A percentile compares a stretch with the other conserved stretches of the same genome.
These are phyloP conservation scores for Notodromas monacha DNA, from an alignment of 2,888 invertebrate species.

Conservation along the genomic window DNA sequence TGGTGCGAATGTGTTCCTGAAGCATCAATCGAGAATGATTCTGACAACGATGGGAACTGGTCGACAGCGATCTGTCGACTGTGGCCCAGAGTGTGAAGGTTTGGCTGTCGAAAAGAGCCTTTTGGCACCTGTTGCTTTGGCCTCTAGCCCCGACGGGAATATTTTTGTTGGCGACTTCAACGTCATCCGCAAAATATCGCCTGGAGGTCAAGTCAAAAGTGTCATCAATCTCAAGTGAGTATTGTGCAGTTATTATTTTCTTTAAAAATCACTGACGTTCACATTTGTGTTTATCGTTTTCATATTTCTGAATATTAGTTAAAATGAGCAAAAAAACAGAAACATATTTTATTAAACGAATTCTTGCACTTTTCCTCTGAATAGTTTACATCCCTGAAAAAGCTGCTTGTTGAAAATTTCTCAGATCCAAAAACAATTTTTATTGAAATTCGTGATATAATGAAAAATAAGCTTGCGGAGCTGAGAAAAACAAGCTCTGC, in stretches of 20 bases:
- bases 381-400: conserved; percentile 29
- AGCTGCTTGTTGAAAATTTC: no score
- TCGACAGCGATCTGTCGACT: conserved; percentile 45
- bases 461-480: no score
- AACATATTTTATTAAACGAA: neutral
- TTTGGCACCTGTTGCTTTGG: conserved; percentile 66
- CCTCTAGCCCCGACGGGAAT: conserved; percentile 81
- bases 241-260: no score
- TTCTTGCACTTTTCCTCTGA: conserved; percentile 5
- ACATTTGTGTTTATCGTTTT: no score
- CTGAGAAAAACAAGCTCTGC: no score
- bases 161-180: conserved; percentile 91
- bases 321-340: conserved; percentile 8
- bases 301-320: no score
- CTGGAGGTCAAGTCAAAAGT: conserved; percentile 60
- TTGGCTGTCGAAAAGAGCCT: conserved; percentile 53
- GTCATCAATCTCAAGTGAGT: conserved; percentile 50
- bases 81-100: conserved; percentile 51
- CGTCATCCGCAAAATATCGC: conserved; percentile 56
- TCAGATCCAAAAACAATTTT: no score
- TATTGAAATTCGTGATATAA: no score
- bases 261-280: no score
- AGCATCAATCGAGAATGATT: conserved; percentile 55
- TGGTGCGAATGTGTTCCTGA: conserved; percentile 72
- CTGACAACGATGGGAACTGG: conserved; percentile 70